Percentiles rank a stretch among this genome's conserved stretches.
phyloP scores from a whole-genome alignment of 2,888 invertebrate species.

The Protonemura montana region DNA sequence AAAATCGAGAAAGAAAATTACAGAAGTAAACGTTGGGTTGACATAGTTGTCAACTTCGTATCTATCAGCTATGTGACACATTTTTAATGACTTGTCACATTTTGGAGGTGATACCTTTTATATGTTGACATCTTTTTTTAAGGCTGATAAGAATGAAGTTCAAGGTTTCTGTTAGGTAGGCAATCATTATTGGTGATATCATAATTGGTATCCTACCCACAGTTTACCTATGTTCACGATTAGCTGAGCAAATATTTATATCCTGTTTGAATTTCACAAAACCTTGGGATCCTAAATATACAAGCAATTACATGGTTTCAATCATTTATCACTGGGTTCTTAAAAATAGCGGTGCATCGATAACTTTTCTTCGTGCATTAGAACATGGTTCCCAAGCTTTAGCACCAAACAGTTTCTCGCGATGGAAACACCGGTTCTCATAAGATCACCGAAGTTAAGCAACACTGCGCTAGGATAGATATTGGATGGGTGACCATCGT shows the following conservation, averaged over 20 bases:
- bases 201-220: neutral
- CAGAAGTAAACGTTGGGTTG: too few relatives aligned
- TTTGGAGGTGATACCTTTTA: neutral
- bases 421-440: too few relatives aligned
- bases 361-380: neutral
- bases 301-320: neutral
- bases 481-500: too few relatives aligned
- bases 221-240: neutral
- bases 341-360: neutral
- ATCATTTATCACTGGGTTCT: neutral
- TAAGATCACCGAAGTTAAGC: too few relatives aligned
- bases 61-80: too few relatives aligned
- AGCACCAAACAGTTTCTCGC: too few relatives aligned
- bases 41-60: too few relatives aligned
- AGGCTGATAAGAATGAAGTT: neutral
- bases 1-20: too few relatives aligned
- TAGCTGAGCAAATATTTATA: neutral
- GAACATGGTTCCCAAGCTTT: neutral
- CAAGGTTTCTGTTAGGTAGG: neutral
- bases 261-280: constrained; percentile 4
- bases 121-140: neutral
- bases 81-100: too few relatives aligned
- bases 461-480: too few relatives aligned
- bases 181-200: constrained; percentile 7
- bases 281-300: constrained; percentile 5